Evolutionary conservation across 1,140 invertebrate species (phyloP), one percentile per base, ranked within the genome.

Genomic region (Bombus soroeensis): DNA sequence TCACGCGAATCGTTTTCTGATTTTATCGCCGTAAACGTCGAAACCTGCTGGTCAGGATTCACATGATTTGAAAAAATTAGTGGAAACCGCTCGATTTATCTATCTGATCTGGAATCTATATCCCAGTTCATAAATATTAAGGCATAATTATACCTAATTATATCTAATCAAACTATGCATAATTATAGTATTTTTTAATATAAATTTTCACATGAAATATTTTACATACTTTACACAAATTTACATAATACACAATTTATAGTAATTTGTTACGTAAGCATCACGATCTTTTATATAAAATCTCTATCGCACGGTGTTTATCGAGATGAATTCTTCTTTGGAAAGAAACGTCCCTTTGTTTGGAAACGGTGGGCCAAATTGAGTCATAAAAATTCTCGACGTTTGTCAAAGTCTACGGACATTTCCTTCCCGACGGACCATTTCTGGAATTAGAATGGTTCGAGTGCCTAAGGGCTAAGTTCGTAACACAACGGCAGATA

Each of bases 1-100:
- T 53, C 37, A 6, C 34, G 66, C 32, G 43, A 25, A 12, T 70
- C 72, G 43, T 64, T 57, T 34, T 66, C 82, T 71, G 78, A 84
- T 84, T 68, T 5, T 15, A 13, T 13, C 28, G 4, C 34, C 6
- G 1, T 34, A 59, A 79, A 59, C 39, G 39, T 22, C 0, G 41
- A n/a, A 41, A 66, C 53, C 22, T 25, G 4, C 15, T 3, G 22
- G 25, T 2, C 8, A 37, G 64, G 13, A 73, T 72, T 80, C 59
- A 18, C 39, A 57, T 70, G 71, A 85, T 85, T 85, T 70, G 39
- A 85, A 68, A 53, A 66, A 74, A 74, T 85, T 80, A 70, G 57
- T 74, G 77, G 57, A 28, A 5, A 64, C 0, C 5, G 5, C 5
- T 22, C 8, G 18, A 53, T 22, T 5, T 53, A 22, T 53, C 15